phyloP scores from a whole-genome alignment of 2,797 vertebrate species.

The Leptatherina wallacei region DNA sequence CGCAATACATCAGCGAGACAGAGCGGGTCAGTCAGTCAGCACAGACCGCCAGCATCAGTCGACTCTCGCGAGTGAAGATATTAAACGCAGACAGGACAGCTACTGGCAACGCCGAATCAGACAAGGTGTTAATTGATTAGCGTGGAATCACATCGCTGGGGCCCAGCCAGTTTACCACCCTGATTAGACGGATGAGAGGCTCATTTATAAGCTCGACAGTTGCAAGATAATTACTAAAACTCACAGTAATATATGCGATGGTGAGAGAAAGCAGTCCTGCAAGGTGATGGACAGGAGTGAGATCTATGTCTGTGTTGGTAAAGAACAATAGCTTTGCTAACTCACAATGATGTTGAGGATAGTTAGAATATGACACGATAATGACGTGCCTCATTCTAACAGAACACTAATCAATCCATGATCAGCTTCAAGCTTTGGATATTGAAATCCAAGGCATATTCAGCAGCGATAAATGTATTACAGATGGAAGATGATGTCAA shows the following conservation, averaged over 20 bases:
- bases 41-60: conserved; percentile 30
- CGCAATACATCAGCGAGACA: conserved; percentile 73
- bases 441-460: conserved; percentile 1
- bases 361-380: conserved; percentile 7
- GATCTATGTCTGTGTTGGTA: conserved; percentile 15
- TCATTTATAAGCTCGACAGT: conserved; percentile 80
- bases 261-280: conserved; percentile 55
- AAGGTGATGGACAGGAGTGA: conserved; percentile 52
- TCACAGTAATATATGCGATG: conserved; percentile 65
- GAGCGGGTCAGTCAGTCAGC: conserved; percentile 67
- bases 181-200: conserved; percentile 79
- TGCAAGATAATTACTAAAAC: conserved; percentile 81
- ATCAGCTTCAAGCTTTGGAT: neutral
- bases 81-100: conserved; percentile 68
- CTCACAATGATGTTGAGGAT: conserved; percentile 4
- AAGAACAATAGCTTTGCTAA: conserved; percentile 19
- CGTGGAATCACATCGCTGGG: conserved; percentile 72
- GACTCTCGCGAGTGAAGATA: conserved; percentile 58
- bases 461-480: neutral
- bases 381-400: conserved; percentile 17
- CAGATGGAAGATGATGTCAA: too few relatives aligned
- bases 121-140: conserved; percentile 87
- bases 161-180: conserved; percentile 72
- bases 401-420: conserved; percentile 2
- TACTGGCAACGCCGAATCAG: conserved; percentile 63